Base-by-base conservation (phyloP, 2,888 invertebrate genomes). In the Drosophila paranaensis region DNA sequence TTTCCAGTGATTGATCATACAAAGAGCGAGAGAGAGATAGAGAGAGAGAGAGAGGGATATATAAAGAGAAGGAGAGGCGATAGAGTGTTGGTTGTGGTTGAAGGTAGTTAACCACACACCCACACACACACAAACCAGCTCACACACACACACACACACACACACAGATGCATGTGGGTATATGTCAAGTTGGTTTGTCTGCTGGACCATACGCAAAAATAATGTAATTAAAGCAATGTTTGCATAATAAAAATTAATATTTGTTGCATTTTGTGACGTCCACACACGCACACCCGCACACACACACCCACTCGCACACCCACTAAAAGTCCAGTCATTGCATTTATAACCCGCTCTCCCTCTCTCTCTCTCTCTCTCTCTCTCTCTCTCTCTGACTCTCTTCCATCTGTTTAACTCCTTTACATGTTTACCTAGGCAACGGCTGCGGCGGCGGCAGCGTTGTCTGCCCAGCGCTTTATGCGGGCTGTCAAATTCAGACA, bases 1-100 rank as follows among this genome's bases (percentile, higher is more conserved):
- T 92, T 92, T 92, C 92, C 92, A 91, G 91, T 92, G 92, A 92
- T 92, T 92, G 92, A 92, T 92, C 92, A 91, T 90, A 91, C 90
- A 89, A 27, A 35, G 54, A 79, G 30, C 33, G 30, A 11, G 20
- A 6, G n/a, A 42, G 50, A 33, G 8, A 30, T n/a, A n/a, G 20
- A 35, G 45, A 27, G 39, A 27, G 39, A 27, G 37, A 20, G 39
- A 79, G 14, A 14, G 37, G 1, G 20, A 40, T 40, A n/a, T 40
- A n/a, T 33, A 6, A 33, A 30, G 27, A 10, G 20, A 25, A 20
- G n/a, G 11, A 45, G 48, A 33, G 20, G 54, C 77, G 16, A 39
- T 27, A 11, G 48, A 20, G 43, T 8, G 14, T 8, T 16, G 25
- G 2, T 13, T 13, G 51, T 60, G 51, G 53, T 33, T 45, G 51